These are phyloP conservation scores for Lamprologus callipterus DNA, from an alignment of 2,113 vertebrate genomes.

Conservation along the genomic window DNA sequence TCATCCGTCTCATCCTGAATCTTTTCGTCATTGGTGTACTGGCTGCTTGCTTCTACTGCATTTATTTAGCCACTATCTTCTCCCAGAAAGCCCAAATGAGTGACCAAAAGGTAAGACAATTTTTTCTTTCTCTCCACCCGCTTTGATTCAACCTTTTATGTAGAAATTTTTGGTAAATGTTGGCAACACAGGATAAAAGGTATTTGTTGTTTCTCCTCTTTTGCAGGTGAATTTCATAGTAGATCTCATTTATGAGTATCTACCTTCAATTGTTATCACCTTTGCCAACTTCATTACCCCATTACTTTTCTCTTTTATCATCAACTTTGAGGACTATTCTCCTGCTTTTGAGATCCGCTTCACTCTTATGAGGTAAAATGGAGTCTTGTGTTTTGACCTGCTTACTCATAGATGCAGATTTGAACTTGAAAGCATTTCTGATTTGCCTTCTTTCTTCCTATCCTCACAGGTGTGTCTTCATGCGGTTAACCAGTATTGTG, in stretches of 20 bases:
- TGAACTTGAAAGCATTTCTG: neutral
- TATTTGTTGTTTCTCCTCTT: neutral
- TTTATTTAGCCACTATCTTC: slow-evolving; percentile 84
- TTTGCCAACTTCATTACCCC: slow-evolving; percentile 87
- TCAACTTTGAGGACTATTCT: slow-evolving; percentile 87
- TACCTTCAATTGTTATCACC: slow-evolving; percentile 94
- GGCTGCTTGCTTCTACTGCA: slow-evolving; percentile 83
- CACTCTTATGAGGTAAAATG: slow-evolving; percentile 81
- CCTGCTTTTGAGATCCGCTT: slow-evolving; percentile 90
- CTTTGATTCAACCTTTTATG: neutral
- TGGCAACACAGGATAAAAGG: neutral
- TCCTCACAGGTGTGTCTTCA: slow-evolving; percentile 83
- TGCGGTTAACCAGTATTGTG: slow-evolving; percentile 87
- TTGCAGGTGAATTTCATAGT: slow-evolving; percentile 55
- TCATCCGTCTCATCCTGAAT: slow-evolving; percentile 81
- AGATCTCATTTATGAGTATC: slow-evolving; percentile 82
- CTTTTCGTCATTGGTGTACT: slow-evolving; percentile 78
- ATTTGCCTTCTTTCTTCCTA: neutral
- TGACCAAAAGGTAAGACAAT: neutral
- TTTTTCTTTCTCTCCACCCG: fast-evolving
- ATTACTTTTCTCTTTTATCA: slow-evolving; percentile 81
- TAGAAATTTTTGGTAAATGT: neutral
- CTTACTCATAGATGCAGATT: neutral
- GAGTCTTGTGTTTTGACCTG: neutral
- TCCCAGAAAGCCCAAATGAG: slow-evolving; percentile 72